These are phyloP conservation scores for Rhadinocentrus ornatus DNA, from an alignment of 2,797 vertebrate genomes.

Conservation along the genomic window DNA sequence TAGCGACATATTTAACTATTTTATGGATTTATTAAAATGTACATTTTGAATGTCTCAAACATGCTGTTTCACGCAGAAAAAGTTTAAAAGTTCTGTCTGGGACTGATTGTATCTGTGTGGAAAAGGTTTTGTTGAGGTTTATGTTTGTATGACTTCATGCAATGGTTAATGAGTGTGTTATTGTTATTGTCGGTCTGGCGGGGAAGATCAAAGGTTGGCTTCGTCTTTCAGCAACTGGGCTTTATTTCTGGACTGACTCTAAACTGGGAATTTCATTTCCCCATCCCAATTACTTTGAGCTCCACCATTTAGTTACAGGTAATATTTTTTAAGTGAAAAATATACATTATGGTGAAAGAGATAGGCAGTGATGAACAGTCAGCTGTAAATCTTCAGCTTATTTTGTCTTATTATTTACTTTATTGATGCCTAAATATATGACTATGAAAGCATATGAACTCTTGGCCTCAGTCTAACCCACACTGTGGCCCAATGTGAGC, in stretches of 20 bases:
- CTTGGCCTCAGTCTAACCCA: conserved; percentile 56
- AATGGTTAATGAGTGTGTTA: conserved; percentile 57
- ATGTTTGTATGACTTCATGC: conserved; percentile 50
- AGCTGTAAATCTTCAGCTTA: conserved; percentile 25
- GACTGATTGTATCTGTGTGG: background rate
- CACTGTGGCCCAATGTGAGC: conserved; percentile 46
- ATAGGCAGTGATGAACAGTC: conserved; percentile 5
- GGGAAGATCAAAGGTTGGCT: conserved; percentile 60
- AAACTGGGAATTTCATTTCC: conserved; percentile 60
- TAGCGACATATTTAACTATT: conserved; percentile 37
- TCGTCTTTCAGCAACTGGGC: conserved; percentile 50
- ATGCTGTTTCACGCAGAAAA: background rate
- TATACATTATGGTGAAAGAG: background rate
- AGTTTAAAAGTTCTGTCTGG: conserved; percentile 9
- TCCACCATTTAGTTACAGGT: conserved; percentile 56
- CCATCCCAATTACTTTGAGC: conserved; percentile 32
- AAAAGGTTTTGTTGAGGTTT: conserved; percentile 34
- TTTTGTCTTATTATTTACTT: conserved; percentile 61
- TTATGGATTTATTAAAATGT: conserved; percentile 34
- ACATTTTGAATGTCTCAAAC: conserved; percentile 21
- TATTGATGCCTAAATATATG: conserved; percentile 44
- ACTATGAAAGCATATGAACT: conserved; percentile 57
- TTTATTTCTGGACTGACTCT: conserved; percentile 52
- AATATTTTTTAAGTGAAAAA: conserved; percentile 44
- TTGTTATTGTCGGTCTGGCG: conserved; percentile 52